A percentile compares a stretch with the other conserved stretches of the same genome.
Evolutionary conservation across 1,140 invertebrate genomes (phyloP).

Genomic region (Drosophila sproati): DNA sequence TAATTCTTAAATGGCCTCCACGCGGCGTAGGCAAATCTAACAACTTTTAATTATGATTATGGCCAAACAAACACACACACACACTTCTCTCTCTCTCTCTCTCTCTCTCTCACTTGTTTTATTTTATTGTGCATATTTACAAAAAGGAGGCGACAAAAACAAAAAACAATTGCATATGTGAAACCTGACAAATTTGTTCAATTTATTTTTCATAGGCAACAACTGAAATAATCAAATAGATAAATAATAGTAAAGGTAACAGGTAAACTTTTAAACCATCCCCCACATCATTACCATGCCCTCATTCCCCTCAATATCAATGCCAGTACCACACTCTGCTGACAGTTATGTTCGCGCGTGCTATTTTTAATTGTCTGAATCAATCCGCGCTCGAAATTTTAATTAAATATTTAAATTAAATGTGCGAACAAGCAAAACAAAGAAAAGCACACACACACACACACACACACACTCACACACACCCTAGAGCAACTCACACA

Average conservation of each 20-base stretch:
- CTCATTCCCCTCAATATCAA: background rate
- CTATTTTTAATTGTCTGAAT: constrained; percentile 78
- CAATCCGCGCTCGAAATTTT: constrained; percentile 79
- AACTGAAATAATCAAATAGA: constrained; percentile 37
- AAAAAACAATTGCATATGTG: constrained; percentile 1
- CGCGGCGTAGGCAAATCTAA: constrained; percentile 43
- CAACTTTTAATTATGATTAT: constrained; percentile 77
- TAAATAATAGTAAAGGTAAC: constrained; percentile 17
- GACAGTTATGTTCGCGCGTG: constrained; percentile 27
- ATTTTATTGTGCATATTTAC: constrained; percentile 51
- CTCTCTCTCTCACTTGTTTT: constrained; percentile 27
- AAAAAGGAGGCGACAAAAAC: constrained; percentile 6
- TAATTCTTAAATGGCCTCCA: constrained; percentile 50
- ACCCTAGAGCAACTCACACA: constrained; percentile 3
- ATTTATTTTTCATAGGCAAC: constrained; percentile 45
- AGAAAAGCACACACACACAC: constrained; percentile 35
- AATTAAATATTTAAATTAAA: constrained; percentile 81
- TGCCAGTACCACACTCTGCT: background rate
- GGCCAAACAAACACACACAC: constrained; percentile 47
- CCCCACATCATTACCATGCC: background rate
- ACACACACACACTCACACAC: constrained; percentile 36
- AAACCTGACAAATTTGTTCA: constrained; percentile 43
- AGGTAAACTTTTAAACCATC: background rate
- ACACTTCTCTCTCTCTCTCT: constrained; percentile 8
- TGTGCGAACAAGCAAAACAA: constrained; percentile 55